Evolutionary conservation across 2,888 invertebrate genomes (phyloP).

Genomic region (Ferdinandea cuprea): DNA sequence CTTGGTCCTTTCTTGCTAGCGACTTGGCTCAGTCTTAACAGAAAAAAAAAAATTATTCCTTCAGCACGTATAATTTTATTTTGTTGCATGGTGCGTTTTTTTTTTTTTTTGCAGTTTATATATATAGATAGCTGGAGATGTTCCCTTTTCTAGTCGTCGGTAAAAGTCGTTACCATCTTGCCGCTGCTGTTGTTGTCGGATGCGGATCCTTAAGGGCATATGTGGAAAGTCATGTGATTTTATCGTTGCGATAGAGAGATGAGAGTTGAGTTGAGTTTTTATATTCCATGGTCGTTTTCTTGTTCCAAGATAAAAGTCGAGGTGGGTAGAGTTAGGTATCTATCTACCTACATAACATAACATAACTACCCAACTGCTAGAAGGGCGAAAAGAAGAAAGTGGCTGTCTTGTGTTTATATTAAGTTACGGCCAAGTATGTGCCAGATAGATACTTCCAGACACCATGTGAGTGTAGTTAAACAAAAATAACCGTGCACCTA

Average conservation of each 20-base stretch:
- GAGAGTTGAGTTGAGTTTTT: slow-evolving; percentile 12
- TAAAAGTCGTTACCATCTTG: slow-evolving; percentile 61
- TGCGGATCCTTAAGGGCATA: slow-evolving; percentile 73
- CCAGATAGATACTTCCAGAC: slow-evolving; percentile 55
- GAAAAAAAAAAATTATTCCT: slow-evolving; percentile 8
- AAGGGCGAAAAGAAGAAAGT: slow-evolving; percentile 1
- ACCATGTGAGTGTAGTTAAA: slow-evolving; percentile 66
- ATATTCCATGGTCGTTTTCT: slow-evolving; percentile 30
- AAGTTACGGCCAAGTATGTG: slow-evolving; percentile 61
- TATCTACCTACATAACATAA: too few species aligned
- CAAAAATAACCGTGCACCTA: slow-evolving; percentile 60
- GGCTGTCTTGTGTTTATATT: slow-evolving; percentile 56
- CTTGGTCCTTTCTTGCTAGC: background rate
- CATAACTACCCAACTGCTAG: too few species aligned
- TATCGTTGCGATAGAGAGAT: slow-evolving; percentile 39
- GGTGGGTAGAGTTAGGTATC: background rate
- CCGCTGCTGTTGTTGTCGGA: slow-evolving; percentile 49
- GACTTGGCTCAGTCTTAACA: slow-evolving; percentile 1
- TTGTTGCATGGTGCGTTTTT: slow-evolving; percentile 68
- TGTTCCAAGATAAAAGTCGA: slow-evolving; percentile 25
- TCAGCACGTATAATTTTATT: slow-evolving; percentile 44
- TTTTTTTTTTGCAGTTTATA: slow-evolving; percentile 22
- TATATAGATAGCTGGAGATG: too few species aligned
- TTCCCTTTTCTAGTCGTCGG: slow-evolving; percentile 9
- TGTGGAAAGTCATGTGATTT: slow-evolving; percentile 74